Percentiles rank a stretch among this genome's conserved stretches.
phyloP scores from a whole-genome alignment of 1,140 invertebrate genomes.

The Gerris buenoi region DNA sequence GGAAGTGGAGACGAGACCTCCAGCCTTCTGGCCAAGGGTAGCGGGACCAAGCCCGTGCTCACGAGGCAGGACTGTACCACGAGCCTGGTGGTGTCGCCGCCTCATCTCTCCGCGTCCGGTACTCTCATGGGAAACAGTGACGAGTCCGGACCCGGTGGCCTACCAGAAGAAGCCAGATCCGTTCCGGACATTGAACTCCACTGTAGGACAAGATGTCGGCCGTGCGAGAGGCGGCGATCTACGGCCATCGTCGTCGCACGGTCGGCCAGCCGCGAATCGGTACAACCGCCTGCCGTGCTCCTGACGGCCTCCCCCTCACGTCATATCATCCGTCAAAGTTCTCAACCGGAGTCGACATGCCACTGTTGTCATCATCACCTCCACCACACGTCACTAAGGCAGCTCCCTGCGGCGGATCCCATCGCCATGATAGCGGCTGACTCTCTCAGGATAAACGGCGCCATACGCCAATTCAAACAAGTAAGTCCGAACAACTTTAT shows the following conservation, averaged over 20 bases:
- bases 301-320: conserved; percentile 50
- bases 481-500: conserved; percentile 35
- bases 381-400: conserved; percentile 52
- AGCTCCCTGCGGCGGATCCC: conserved; percentile 67
- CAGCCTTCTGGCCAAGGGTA: conserved; percentile 39
- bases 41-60: conserved; percentile 48
- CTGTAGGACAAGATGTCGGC: conserved; percentile 35
- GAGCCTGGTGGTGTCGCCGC: conserved; percentile 43
- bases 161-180: conserved; percentile 45
- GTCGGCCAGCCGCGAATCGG: conserved; percentile 9
- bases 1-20: conserved; percentile 63
- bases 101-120: conserved; percentile 52
- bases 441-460: conserved; percentile 88
- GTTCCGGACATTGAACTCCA: conserved; percentile 80
- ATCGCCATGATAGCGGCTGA: conserved; percentile 95
- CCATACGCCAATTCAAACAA: conserved; percentile 90
- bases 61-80: conserved; percentile 70
- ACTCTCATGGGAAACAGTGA: conserved; percentile 49
- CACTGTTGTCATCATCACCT: conserved; percentile 39
- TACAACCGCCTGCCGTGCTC: conserved; percentile 42
- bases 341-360: conserved; percentile 59
- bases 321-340: conserved; percentile 75
- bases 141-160: conserved; percentile 43
- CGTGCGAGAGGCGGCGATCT: conserved; percentile 37
- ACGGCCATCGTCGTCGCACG: conserved; percentile 22